Evolutionary conservation across 2,888 invertebrate genomes (phyloP).

Genomic region (Cephus rjabovi): DNA sequence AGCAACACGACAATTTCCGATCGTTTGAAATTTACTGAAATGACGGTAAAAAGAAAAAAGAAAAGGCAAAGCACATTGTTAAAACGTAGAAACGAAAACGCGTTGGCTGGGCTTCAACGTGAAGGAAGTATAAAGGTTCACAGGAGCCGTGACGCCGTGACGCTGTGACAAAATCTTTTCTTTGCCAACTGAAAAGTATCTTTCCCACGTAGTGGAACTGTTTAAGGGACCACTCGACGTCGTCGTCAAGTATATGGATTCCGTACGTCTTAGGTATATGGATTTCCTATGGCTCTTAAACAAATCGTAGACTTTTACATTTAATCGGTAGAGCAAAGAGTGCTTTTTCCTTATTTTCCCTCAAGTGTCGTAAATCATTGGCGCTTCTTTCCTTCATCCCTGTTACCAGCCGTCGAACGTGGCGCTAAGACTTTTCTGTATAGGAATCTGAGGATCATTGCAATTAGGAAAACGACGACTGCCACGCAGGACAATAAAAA

Average conservation of each 20-base stretch:
- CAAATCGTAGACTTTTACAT: no score
- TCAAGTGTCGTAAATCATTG: slow-evolving; percentile 6
- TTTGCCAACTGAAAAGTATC: no score
- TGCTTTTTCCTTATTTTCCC: not conserved
- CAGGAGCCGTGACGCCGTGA: no score
- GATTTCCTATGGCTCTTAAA: no score
- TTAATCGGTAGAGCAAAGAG: not conserved
- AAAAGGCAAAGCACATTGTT: not conserved
- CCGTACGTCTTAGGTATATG: no score
- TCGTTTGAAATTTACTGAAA: not conserved
- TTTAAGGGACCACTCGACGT: no score
- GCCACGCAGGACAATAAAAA: slow-evolving; percentile 51
- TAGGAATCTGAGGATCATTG: not conserved
- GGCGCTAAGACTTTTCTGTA: not conserved
- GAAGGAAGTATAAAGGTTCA: not conserved
- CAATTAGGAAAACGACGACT: not conserved
- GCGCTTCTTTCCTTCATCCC: not conserved
- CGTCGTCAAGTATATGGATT: no score
- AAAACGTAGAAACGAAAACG: not conserved
- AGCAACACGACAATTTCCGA: not conserved
- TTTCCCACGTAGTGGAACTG: no score
- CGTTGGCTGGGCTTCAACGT: not conserved
- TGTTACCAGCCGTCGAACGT: slow-evolving; percentile 8
- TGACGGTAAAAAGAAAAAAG: not conserved
- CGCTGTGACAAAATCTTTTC: no score